Conservation (phyloP, 2,888 invertebrate species). For the Diplolepis rosae region DNA sequence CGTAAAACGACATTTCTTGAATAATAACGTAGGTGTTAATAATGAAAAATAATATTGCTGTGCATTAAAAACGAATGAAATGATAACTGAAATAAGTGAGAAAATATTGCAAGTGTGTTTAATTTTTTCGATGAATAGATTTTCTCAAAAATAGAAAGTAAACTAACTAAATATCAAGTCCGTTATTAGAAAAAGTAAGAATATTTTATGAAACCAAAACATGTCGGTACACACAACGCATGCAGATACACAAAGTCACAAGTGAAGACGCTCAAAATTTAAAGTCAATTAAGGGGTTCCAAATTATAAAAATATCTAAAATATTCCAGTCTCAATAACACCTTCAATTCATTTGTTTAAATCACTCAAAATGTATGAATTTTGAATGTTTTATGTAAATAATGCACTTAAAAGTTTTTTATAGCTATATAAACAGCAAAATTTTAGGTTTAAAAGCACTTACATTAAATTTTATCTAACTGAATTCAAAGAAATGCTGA, state of each 20-base stretch:
- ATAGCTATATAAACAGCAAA: background rate
- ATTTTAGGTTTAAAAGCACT: background rate
- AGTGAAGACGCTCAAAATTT: background rate
- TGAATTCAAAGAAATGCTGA: background rate
- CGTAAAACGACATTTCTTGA: background rate
- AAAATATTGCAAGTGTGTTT: background rate
- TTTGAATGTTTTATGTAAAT: background rate
- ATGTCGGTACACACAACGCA: slow-evolving; percentile 24
- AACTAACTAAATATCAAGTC: background rate
- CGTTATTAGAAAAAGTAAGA: background rate
- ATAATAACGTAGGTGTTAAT: too few species aligned
- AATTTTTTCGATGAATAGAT: background rate
- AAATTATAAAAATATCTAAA: background rate
- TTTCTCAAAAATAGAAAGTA: background rate
- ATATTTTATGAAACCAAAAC: slow-evolving; percentile 6
- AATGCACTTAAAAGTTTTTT: background rate
- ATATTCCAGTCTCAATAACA: background rate
- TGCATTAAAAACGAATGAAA: background rate
- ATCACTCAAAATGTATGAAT: background rate
- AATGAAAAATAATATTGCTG: background rate
- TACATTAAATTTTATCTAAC: background rate
- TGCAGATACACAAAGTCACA: slow-evolving; percentile 7
- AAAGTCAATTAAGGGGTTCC: background rate
- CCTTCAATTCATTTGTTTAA: background rate
- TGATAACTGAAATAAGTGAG: background rate